Conservation (phyloP, 2,113 vertebrate species). For the Hydropotes inermis region DNA sequence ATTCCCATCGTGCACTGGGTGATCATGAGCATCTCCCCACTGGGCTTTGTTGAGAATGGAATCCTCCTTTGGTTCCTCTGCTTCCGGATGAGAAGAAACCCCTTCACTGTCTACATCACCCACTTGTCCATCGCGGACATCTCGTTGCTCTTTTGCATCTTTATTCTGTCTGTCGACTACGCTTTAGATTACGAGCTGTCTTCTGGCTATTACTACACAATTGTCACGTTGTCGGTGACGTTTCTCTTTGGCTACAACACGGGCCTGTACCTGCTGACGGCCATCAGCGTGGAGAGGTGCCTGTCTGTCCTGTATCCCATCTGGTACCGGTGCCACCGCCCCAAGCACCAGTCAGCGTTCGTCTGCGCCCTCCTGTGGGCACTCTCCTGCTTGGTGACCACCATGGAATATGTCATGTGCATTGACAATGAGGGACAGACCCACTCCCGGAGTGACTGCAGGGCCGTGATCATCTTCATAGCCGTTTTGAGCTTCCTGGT, state of each 20-base stretch:
- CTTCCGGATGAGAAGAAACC: constrained; percentile 67
- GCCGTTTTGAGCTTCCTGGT: constrained; percentile 62
- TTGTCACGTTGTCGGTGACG: constrained; percentile 23
- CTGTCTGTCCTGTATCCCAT: constrained; percentile 64
- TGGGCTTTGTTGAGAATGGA: constrained; percentile 63
- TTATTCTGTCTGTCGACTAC: neutral
- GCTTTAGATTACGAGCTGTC: constrained; percentile 46
- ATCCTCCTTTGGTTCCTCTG: constrained; percentile 83
- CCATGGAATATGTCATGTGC: constrained; percentile 64
- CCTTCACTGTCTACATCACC: constrained; percentile 62
- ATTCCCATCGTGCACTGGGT: constrained; percentile 70
- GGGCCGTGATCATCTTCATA: constrained; percentile 55
- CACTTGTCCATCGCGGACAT: constrained; percentile 65
- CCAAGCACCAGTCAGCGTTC: constrained; percentile 62
- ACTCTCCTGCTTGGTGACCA: constrained; percentile 55
- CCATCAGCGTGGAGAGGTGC: constrained; percentile 68
- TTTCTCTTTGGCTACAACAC: constrained; percentile 68
- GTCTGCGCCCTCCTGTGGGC: constrained; percentile 53
- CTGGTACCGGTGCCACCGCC: constrained; percentile 66
- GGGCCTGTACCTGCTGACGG: constrained; percentile 72
- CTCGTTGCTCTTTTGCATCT: constrained; percentile 75
- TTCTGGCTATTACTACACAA: constrained; percentile 56
- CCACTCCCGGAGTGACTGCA: neutral
- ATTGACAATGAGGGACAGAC: constrained; percentile 28
- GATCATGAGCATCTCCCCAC: constrained; percentile 43